phyloP scores from a whole-genome alignment of 2,113 vertebrate genomes.

The Apodemus speciosus region DNA sequence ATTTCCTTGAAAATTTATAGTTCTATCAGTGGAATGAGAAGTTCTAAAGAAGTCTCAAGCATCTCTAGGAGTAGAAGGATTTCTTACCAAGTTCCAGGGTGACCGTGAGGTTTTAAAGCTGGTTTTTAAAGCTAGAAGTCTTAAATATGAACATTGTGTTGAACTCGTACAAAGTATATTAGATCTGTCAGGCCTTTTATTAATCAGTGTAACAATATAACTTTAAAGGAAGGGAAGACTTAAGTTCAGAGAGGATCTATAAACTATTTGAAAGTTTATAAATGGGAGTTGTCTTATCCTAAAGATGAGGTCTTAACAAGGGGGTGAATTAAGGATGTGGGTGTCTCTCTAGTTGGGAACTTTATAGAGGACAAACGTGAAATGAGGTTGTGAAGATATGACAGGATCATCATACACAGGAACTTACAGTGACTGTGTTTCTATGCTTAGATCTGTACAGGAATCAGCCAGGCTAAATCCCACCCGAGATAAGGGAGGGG shows the following conservation, averaged over 20 bases:
- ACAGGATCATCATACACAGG: background rate
- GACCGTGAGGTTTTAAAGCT: background rate
- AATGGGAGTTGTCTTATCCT: background rate
- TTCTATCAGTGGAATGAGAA: background rate
- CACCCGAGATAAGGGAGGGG: background rate
- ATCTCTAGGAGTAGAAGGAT: background rate
- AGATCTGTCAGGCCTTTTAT: background rate
- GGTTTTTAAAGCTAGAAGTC: background rate
- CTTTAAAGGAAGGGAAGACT: background rate
- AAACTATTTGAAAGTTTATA: background rate
- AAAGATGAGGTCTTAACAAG: background rate
- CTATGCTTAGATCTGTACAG: too few relatives aligned
- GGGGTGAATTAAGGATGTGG: background rate
- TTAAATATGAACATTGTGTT: slow-evolving; percentile 21
- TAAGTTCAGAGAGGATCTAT: background rate
- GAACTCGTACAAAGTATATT: background rate
- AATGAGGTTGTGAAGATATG: background rate
- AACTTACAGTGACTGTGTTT: background rate
- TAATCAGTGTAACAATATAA: background rate
- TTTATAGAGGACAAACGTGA: background rate
- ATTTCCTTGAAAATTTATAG: background rate
- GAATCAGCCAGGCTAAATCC: background rate
- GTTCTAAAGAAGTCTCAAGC: background rate
- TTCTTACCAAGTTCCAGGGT: background rate
- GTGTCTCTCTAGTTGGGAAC: background rate